Percentiles rank a stretch among this genome's conserved stretches.
Conservation (phyloP, 2,888 invertebrate species). For the Aporophyla nigra region DNA sequence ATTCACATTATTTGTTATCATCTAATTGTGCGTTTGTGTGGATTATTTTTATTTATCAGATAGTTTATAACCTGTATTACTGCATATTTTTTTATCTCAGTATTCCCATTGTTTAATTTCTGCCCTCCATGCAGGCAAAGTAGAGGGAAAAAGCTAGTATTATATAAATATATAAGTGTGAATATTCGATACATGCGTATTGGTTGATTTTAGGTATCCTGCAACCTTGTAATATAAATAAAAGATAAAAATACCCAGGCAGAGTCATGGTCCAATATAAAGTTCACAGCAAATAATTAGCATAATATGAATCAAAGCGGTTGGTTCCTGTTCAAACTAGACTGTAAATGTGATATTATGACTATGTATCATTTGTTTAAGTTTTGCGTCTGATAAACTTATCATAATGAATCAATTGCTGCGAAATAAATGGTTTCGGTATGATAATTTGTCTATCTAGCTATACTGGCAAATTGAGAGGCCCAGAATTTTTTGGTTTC, state of each 20-base stretch:
- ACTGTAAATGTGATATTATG: constrained; percentile 33
- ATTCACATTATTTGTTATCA: no score
- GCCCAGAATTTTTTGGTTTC: fast-evolving
- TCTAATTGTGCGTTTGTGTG: no score
- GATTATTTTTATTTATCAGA: no score
- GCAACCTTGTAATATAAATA: background rate
- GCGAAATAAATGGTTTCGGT: background rate
- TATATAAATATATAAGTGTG: background rate
- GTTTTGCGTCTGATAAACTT: constrained; percentile 29
- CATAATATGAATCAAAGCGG: constrained; percentile 4
- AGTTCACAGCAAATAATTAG: constrained; percentile 39
- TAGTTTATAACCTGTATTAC: no score
- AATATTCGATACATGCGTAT: background rate
- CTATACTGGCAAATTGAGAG: background rate
- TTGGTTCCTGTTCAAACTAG: constrained; percentile 48
- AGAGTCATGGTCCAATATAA: constrained; percentile 18
- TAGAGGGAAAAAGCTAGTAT: no score
- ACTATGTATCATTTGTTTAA: constrained; percentile 19
- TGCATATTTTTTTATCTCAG: no score
- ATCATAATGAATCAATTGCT: constrained; percentile 2
- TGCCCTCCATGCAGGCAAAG: no score
- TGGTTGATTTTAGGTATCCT: background rate
- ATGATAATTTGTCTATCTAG: background rate
- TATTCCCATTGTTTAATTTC: no score
- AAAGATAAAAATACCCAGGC: background rate